Conservation (phyloP, 2,113 vertebrate species). For the Xenotilapia longispinis region DNA sequence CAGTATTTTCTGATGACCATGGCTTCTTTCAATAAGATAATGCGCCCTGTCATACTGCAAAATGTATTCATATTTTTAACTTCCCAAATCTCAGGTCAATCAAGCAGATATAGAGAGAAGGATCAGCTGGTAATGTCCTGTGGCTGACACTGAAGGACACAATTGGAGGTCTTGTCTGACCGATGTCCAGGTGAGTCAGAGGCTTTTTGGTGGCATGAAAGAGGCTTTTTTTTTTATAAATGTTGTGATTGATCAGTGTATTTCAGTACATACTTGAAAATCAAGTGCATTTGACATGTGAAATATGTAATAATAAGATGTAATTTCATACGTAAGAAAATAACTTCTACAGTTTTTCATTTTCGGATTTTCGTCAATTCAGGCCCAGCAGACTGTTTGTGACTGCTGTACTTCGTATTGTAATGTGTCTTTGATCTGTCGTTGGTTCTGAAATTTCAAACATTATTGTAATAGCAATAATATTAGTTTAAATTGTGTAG, state of each 20-base stretch:
- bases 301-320: background rate
- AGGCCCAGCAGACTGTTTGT: background rate
- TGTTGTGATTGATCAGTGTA: background rate
- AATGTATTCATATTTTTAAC: background rate
- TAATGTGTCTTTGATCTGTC: background rate
- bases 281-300: background rate
- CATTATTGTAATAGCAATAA: background rate
- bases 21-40: background rate
- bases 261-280: background rate
- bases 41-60: background rate
- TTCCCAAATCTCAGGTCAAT: background rate
- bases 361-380: background rate
- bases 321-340: background rate
- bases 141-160: background rate
- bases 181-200: background rate
- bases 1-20: background rate
- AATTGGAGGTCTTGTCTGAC: background rate
- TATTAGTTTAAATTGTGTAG: background rate
- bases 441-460: background rate
- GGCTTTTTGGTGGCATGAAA: background rate
- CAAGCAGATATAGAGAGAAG: background rate
- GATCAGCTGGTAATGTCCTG: background rate
- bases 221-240: background rate
- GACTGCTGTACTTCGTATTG: background rate
- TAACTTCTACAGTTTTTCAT: background rate